Evolutionary conservation across 2,888 invertebrate genomes (phyloP).

Genomic region (Lycia hirtaria): DNA sequence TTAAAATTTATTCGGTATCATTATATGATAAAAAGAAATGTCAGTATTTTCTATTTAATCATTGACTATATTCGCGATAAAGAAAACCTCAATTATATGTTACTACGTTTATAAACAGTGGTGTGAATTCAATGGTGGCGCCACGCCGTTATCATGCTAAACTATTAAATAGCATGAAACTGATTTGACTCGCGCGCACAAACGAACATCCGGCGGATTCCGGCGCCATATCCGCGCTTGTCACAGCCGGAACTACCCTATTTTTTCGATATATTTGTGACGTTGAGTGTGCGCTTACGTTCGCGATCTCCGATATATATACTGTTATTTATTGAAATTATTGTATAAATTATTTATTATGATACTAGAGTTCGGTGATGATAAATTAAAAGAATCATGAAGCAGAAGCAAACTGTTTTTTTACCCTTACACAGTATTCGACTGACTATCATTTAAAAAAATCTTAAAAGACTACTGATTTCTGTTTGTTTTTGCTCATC

Average conservation of each 20-base stretch:
- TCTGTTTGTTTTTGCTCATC: too few species aligned
- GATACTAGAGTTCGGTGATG: constrained; percentile 6
- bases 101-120: not conserved
- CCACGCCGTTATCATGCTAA: not conserved
- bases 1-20: too few species aligned
- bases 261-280: constrained; percentile 7
- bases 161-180: not conserved
- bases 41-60: too few species aligned
- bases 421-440: too few species aligned
- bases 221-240: constrained; percentile 14
- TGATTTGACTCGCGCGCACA: not conserved
- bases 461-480: too few species aligned
- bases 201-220: not conserved
- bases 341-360: constrained; percentile 24
- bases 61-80: too few species aligned
- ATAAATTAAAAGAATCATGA: too few species aligned
- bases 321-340: constrained; percentile 30
- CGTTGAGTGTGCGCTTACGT: constrained; percentile 16
- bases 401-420: too few species aligned
- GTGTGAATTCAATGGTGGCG: constrained; percentile 4
- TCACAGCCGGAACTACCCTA: constrained; percentile 13
- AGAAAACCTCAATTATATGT: too few species aligned
- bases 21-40: too few species aligned
- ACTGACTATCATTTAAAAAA: too few species aligned
- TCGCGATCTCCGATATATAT: constrained; percentile 28